A percentile compares a stretch with the other conserved stretches of the same genome.
Conservation (phyloP, 2,797 vertebrate species). For the Lophotriccus pileatus region DNA sequence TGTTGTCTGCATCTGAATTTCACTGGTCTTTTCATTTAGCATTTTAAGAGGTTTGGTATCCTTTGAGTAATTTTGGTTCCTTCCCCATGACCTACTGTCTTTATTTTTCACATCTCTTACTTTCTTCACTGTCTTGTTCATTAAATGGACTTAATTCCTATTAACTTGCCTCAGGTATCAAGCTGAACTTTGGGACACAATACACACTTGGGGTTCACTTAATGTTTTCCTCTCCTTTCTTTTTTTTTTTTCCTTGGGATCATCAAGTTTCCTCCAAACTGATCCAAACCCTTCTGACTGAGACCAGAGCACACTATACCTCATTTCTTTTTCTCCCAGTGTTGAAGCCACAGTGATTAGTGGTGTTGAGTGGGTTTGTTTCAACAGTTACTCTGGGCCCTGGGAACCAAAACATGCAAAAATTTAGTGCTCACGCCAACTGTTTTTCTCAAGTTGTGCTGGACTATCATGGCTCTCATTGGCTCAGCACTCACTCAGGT, state of each 20-base stretch:
- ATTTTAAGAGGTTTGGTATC: not conserved
- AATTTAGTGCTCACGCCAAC: not conserved
- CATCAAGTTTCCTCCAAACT: not conserved
- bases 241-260: not conserved
- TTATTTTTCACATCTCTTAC: not conserved
- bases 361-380: not conserved
- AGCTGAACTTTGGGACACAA: not conserved
- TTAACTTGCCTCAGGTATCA: not conserved
- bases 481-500: not conserved
- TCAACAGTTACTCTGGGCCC: not conserved
- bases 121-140: not conserved
- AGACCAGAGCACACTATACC: not conserved
- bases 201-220: not conserved
- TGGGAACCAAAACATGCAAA: not conserved
- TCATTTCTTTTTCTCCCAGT: not conserved
- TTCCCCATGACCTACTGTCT: not conserved
- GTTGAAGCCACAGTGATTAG: not conserved
- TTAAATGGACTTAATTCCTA: not conserved
- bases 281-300: not conserved
- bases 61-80: not conserved
- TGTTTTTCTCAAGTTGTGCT: not conserved
- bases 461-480: fast-evolving
- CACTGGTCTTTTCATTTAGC: not conserved
- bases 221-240: not conserved
- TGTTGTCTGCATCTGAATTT: not conserved